phyloP scores from a whole-genome alignment of 2,888 invertebrate species.

The Stegana nigrithorax region DNA sequence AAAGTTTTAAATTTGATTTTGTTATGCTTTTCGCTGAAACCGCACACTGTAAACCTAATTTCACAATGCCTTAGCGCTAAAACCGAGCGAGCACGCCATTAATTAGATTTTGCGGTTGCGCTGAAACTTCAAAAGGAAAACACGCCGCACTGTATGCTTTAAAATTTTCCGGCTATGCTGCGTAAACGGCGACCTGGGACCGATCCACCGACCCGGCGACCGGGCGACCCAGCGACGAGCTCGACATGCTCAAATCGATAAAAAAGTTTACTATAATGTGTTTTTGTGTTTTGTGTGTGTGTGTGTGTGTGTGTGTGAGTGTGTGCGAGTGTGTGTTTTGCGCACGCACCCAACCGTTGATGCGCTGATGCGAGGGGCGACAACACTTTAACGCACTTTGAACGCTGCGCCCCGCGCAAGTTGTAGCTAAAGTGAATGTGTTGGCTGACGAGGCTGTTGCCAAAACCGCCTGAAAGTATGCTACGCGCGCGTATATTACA shows the following conservation, averaged over 20 bases:
- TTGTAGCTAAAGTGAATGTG: too few relatives aligned
- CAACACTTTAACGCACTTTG: conserved; percentile 54
- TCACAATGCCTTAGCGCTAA: conserved; percentile 24
- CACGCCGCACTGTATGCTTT: conserved; percentile 54
- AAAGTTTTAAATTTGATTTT: too few relatives aligned
- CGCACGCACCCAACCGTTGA: not conserved
- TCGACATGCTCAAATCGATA: conserved; percentile 48
- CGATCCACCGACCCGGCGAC: not conserved
- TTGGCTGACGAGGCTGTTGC: conserved; percentile 5
- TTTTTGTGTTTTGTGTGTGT: too few relatives aligned
- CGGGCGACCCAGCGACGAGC: conserved; percentile 22
- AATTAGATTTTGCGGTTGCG: conserved; percentile 60
- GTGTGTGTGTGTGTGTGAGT: too few relatives aligned
- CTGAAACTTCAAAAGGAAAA: conserved; percentile 55
- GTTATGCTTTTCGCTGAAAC: too few relatives aligned
- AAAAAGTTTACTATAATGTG: conserved; percentile 50
- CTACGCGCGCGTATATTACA: conserved; percentile 26
- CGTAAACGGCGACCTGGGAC: conserved; percentile 31
- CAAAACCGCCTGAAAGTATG: conserved; percentile 51
- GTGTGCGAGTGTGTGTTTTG: too few relatives aligned
- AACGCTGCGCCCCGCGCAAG: not conserved
- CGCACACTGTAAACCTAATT: not conserved
- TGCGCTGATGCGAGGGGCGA: not conserved
- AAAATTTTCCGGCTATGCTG: conserved; percentile 40
- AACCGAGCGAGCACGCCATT: conserved; percentile 47